phyloP scores from a whole-genome alignment of 2,113 vertebrate species.

The Pholis gunnellus region DNA sequence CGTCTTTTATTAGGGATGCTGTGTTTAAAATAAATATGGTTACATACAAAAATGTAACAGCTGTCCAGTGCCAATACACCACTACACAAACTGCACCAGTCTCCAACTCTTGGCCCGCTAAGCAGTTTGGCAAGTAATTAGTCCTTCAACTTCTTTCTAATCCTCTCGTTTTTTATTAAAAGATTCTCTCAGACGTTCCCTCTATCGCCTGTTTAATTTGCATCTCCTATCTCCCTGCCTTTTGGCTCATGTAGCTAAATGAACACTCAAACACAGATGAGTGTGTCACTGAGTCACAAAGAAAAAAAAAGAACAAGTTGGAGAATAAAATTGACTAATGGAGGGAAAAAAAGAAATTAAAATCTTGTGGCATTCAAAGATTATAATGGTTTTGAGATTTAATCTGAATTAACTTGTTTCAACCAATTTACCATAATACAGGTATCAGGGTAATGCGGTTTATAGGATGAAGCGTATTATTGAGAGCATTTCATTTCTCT shows the following conservation, averaged over 20 bases:
- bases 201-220: conserved; percentile 9
- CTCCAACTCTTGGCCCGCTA: neutral
- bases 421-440: neutral
- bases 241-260: neutral
- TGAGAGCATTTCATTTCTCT: neutral
- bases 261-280: conserved; percentile 1
- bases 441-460: neutral
- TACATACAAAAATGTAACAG: conserved; percentile 5
- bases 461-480: neutral
- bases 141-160: conserved; percentile 3
- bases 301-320: neutral
- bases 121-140: conserved; percentile 14
- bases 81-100: neutral
- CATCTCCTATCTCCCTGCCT: neutral
- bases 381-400: neutral
- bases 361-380: neutral
- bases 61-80: neutral
- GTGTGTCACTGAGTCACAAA: neutral
- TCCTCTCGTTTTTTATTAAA: conserved; percentile 15
- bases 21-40: conserved; percentile 11
- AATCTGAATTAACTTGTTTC: neutral
- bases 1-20: neutral
- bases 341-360: neutral
- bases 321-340: conserved; percentile 8
- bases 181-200: neutral